These are phyloP conservation scores for Discoglossus pictus DNA, from an alignment of 2,797 vertebrate species.

Conservation along the genomic window DNA sequence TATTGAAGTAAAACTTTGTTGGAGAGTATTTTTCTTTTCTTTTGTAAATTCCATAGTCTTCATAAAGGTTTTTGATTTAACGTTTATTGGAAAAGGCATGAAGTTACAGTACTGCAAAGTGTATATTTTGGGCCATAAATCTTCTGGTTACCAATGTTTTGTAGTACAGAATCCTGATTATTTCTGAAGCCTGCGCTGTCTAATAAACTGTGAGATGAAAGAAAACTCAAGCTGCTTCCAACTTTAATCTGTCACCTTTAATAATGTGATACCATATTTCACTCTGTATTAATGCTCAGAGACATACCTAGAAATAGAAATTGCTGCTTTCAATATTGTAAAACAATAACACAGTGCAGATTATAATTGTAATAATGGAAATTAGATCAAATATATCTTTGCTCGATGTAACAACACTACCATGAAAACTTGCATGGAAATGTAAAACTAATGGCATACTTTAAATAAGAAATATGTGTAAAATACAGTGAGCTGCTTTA, in stretches of 20 bases:
- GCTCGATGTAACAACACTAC: constrained; percentile 14
- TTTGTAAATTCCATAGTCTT: neutral
- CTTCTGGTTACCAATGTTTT: constrained; percentile 31
- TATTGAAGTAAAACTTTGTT: too few species aligned
- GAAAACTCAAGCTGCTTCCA: constrained; percentile 37
- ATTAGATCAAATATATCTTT: constrained; percentile 39
- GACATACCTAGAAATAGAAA: constrained; percentile 43
- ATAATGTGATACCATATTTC: constrained; percentile 46
- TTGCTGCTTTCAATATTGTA: constrained; percentile 37
- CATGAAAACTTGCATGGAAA: constrained; percentile 19
- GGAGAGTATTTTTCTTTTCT: too few species aligned
- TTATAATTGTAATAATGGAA: constrained; percentile 44
- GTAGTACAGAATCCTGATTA: constrained; percentile 30
- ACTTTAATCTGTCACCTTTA: constrained; percentile 46
- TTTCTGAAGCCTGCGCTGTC: constrained; percentile 29
- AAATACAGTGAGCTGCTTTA: too few species aligned
- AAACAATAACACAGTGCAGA: constrained; percentile 41
- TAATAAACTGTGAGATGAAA: constrained; percentile 42
- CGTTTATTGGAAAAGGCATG: constrained; percentile 22
- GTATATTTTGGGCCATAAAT: constrained; percentile 31
- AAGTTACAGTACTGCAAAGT: constrained; percentile 1
- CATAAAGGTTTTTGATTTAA: constrained; percentile 18
- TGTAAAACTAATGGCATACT: too few species aligned
- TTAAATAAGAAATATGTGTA: too few species aligned
- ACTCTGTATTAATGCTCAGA: constrained; percentile 42